Conservation (phyloP, 2,888 invertebrate genomes). For the Clunio marinus region DNA sequence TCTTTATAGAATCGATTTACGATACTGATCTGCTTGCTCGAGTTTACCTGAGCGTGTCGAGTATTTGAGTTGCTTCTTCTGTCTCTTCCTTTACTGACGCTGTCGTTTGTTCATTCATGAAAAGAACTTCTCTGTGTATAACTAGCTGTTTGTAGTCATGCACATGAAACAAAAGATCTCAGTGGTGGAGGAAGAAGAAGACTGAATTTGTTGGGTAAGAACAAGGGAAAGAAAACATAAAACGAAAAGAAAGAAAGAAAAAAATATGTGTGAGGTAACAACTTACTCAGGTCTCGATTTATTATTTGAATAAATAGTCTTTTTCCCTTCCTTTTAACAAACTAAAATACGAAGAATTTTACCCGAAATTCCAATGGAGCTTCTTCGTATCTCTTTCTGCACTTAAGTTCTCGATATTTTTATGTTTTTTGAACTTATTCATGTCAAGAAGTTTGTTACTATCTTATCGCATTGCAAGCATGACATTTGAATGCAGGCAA, state of each 20-base stretch:
- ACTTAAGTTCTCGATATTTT: background rate
- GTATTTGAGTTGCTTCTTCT: background rate
- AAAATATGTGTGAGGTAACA: conserved; percentile 34
- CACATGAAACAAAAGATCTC: background rate
- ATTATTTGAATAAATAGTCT: conserved; percentile 24
- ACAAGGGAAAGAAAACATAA: too few relatives aligned
- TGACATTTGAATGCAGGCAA: conserved; percentile 5
- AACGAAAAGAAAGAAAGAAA: background rate
- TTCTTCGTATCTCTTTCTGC: background rate
- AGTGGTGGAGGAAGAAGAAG: conserved; percentile 10
- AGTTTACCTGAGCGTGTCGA: conserved; percentile 14
- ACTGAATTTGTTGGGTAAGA: background rate
- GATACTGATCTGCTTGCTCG: conserved; percentile 8
- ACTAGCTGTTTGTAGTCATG: conserved; percentile 7
- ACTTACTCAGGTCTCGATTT: conserved; percentile 13
- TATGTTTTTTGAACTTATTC: background rate
- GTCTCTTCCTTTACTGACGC: background rate
- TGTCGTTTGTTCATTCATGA: conserved; percentile 12
- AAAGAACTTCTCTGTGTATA: background rate
- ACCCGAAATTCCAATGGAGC: background rate
- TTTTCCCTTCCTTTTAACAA: background rate
- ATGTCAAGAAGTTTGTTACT: background rate
- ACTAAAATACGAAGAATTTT: background rate
- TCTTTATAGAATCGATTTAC: conserved; percentile 6
- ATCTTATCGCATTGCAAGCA: background rate